Percentiles rank a stretch among this genome's conserved stretches.
These are phyloP conservation scores for Graptemys geographica DNA, from an alignment of 2,797 vertebrate genomes.

Conservation along the genomic window DNA sequence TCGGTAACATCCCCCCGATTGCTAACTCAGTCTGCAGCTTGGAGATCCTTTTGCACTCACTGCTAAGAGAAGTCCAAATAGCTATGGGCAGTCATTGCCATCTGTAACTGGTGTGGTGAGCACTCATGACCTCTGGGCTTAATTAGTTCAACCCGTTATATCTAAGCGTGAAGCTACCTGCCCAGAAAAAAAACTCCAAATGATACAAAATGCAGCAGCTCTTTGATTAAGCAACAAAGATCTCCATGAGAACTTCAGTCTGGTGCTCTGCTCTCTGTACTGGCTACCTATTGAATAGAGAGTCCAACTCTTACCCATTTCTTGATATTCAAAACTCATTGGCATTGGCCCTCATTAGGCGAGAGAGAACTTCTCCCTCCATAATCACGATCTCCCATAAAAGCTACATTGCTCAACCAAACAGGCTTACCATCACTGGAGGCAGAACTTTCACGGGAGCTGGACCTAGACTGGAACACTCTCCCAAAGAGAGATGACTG, in stretches of 20 bases:
- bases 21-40: accelerated
- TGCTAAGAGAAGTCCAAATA: neutral
- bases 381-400: neutral
- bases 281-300: neutral
- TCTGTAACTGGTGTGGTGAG: neutral
- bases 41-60: accelerated
- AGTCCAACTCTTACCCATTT: neutral
- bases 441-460: neutral
- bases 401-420: neutral
- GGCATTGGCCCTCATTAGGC: neutral
- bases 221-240: neutral
- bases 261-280: slow-evolving; percentile 1
- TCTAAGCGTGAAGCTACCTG: neutral
- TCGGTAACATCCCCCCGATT: neutral
- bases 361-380: neutral
- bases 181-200: slow-evolving; percentile 34
- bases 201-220: slow-evolving; percentile 39
- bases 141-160: neutral
- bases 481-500: neutral
- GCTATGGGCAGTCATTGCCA: neutral
- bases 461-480: neutral
- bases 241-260: neutral
- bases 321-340: neutral
- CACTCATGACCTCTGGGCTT: neutral
- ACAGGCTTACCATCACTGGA: neutral